Evolutionary conservation across 1,140 invertebrate species (phyloP).

Genomic region (Gryllus bimaculatus): DNA sequence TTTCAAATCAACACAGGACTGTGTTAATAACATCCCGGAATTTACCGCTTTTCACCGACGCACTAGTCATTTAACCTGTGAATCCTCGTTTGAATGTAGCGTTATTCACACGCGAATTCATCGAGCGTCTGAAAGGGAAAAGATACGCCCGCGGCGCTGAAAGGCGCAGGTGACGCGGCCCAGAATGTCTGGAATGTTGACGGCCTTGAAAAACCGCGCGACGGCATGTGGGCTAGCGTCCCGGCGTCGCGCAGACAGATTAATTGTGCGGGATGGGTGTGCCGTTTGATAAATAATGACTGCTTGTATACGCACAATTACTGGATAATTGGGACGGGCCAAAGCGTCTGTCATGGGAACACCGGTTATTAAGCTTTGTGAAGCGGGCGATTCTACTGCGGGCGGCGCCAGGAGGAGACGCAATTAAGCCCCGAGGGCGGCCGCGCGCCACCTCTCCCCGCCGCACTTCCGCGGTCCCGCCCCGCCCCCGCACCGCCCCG

Average conservation of each 20-base stretch:
- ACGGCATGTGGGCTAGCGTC: too few relatives aligned
- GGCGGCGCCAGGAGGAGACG: neutral
- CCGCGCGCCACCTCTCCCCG: too few relatives aligned
- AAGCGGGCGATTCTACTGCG: neutral
- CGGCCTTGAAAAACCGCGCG: neutral
- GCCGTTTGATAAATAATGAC: neutral
- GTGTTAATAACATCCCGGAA: conserved; percentile 13
- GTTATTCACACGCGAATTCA: conserved; percentile 10
- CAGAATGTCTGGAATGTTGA: neutral
- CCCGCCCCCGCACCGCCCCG: too few relatives aligned
- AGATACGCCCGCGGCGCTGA: neutral
- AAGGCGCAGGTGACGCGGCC: neutral
- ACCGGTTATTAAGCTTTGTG: neutral
- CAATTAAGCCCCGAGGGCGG: neutral
- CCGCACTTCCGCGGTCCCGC: too few relatives aligned
- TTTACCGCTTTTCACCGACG: conserved; percentile 10
- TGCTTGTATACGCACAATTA: neutral
- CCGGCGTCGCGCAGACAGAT: neutral
- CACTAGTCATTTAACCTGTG: conserved; percentile 15
- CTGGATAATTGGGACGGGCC: neutral
- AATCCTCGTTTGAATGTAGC: conserved; percentile 11
- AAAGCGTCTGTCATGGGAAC: neutral
- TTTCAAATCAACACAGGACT: conserved; percentile 9
- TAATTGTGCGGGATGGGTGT: neutral
- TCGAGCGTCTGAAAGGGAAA: neutral